Evolutionary conservation across 2,888 invertebrate genomes (phyloP).

Genomic region (Ectemnius cavifrons): DNA sequence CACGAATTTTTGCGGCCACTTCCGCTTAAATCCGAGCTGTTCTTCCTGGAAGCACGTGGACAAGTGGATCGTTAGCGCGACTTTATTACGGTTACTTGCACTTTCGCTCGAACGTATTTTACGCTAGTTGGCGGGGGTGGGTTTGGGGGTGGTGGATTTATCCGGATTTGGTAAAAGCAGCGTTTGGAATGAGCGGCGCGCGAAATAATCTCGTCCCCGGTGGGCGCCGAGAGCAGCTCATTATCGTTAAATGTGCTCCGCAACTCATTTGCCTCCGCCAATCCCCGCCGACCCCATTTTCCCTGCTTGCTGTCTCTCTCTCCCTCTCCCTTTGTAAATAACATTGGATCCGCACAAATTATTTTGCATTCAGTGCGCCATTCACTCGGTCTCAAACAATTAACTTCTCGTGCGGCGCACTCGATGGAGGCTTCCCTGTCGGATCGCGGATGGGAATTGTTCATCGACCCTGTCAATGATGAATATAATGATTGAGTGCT

Average conservation of each 20-base stretch:
- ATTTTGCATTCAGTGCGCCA: slow-evolving; percentile 16
- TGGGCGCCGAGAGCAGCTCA: slow-evolving; percentile 36
- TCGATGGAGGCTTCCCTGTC: too few species aligned
- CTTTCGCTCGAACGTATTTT: slow-evolving; percentile 46
- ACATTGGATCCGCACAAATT: slow-evolving; percentile 22
- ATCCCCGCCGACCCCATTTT: too few species aligned
- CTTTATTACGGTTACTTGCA: slow-evolving; percentile 46
- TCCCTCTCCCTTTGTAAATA: slow-evolving; percentile 14
- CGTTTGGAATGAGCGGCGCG: slow-evolving; percentile 47
- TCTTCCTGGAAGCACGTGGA: slow-evolving; percentile 27
- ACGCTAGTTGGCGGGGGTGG: neutral
- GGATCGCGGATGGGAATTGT: too few species aligned
- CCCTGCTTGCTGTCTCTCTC: too few species aligned
- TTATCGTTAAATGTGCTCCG: slow-evolving; percentile 50
- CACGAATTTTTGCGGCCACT: too few species aligned
- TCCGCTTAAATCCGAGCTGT: too few species aligned
- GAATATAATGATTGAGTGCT: too few species aligned
- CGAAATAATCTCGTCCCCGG: slow-evolving; percentile 46
- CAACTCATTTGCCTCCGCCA: slow-evolving; percentile 28
- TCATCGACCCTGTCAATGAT: too few species aligned
- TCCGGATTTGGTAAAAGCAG: slow-evolving; percentile 44
- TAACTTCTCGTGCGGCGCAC: too few species aligned
- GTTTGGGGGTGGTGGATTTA: slow-evolving; percentile 22
- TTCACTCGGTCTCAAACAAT: too few species aligned
- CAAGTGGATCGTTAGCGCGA: slow-evolving; percentile 29